Base-by-base conservation (phyloP, 1,140 invertebrate genomes). In the Drosophila santomea region DNA sequence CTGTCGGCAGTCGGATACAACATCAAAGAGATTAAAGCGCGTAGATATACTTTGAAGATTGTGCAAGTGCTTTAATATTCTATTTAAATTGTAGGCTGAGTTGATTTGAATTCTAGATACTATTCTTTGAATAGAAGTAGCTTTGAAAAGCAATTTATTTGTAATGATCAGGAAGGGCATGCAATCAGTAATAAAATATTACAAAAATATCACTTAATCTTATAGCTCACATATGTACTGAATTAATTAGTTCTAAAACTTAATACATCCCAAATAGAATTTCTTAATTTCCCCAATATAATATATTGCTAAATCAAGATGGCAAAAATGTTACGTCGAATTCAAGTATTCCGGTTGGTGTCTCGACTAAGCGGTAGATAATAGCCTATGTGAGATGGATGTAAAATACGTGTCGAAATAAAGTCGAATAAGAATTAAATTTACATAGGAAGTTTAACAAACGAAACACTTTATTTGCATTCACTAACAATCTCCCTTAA, bases 1-100 rank as follows among this genome's bases (percentile, higher is more conserved):
- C 23, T 48, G 47, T 48, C 25, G 54, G 59, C 35, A 15, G 57
- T n/a, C 36, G 44, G 23, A 17, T 20, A 48, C 25, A 62, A 41
- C 23, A 38, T 66, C 23, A 62, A 50, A 35, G 25, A 25, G 25
- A 45, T 62, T 35, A 62, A 67, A 62, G 61, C 25, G 6, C n/a
- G 39, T 2, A 4, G 44, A 6, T 50, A 0, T 1, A 3, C 2
- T 12, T 4, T 12, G 3, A 2, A 17, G 25, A 25, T 43, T 35
- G 25, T 5, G 44, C 12, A 41, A 2, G 11, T 10, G 28, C 23
- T 36, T 23, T 10, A 12, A 28, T 14, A 5, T 44, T 2, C 2
- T 0, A 23, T 4, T 14, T 45, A 14, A 14, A 4, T 5, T 39
- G 11, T 14, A 39, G 6, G 12, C 14, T 12, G 20, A 39, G 38